A percentile compares a stretch with the other conserved stretches of the same genome.
These are phyloP conservation scores for Drosophila melanogaster DNA, from an alignment of 1,140 invertebrate species.

Conservation along the genomic window DNA sequence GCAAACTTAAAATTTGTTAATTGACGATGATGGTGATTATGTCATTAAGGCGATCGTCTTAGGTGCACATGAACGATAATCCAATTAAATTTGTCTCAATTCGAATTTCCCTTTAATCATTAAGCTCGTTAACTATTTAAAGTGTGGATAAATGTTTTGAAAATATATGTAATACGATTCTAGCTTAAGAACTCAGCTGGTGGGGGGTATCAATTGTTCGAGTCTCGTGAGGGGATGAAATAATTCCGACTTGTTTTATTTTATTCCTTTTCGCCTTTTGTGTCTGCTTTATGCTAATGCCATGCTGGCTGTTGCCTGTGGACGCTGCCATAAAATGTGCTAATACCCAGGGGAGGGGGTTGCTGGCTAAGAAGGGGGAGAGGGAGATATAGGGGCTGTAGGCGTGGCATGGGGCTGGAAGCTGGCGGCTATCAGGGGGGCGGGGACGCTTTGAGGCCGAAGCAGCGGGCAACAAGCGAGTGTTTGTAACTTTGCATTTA, in stretches of 20 bases:
- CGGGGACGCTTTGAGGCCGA: conserved; percentile 24
- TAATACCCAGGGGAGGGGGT: conserved; percentile 64
- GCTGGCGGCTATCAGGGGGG: not conserved
- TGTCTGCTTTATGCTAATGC: conserved; percentile 80
- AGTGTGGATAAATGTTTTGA: not conserved
- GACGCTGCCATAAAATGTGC: conserved; percentile 75
- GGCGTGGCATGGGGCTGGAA: not conserved
- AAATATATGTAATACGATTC: conserved; percentile 18
- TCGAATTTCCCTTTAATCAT: conserved; percentile 3
- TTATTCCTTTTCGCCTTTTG: conserved; percentile 66
- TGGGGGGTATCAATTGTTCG: conserved; percentile 40
- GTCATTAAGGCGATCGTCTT: conserved; percentile 17
- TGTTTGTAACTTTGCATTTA: conserved; percentile 83
- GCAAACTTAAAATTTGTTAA: not conserved
- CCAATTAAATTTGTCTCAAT: conserved; percentile 7
- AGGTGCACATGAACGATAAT: conserved; percentile 30
- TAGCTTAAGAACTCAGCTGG: not conserved
- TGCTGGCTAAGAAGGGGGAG: not conserved
- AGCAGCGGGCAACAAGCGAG: conserved; percentile 48
- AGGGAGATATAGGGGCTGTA: not conserved
- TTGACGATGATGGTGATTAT: conserved; percentile 7
- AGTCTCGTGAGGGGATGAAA: conserved; percentile 1
- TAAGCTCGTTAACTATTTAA: not conserved
- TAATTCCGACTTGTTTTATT: conserved; percentile 51
- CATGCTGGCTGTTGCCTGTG: conserved; percentile 50